phyloP scores from a whole-genome alignment of 1,140 invertebrate species.

The Polyergus mexicanus region DNA sequence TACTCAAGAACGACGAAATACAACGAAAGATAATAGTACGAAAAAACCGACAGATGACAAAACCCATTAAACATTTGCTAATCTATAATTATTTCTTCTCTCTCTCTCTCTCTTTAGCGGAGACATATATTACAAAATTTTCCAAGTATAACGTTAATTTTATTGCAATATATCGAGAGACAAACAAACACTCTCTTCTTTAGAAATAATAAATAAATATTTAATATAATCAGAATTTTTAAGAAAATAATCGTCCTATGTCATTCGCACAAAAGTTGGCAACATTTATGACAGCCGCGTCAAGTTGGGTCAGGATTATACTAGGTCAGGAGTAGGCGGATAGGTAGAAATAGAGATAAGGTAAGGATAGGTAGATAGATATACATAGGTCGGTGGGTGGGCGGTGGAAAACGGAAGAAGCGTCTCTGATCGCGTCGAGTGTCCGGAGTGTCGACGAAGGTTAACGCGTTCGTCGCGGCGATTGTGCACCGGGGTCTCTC shows the following conservation, averaged over 20 bases:
- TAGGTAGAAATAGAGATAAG: constrained; percentile 66
- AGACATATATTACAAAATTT: no score
- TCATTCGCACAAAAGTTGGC: background rate
- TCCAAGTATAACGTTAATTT: no score
- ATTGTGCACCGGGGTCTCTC: background rate
- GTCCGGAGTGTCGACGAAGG: constrained; percentile 44
- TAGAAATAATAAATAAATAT: no score
- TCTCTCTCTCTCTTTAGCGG: no score
- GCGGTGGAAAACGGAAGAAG: constrained; percentile 65
- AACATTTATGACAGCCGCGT: constrained; percentile 1
- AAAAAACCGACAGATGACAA: background rate
- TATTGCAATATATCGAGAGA: no score
- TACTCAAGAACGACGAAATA: background rate
- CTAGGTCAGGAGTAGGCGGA: constrained; percentile 17
- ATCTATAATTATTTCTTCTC: no score
- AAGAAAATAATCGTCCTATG: no score
- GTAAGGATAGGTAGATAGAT: constrained; percentile 62
- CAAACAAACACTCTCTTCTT: no score
- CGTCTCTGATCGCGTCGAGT: constrained; percentile 28
- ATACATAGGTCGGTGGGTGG: constrained; percentile 53
- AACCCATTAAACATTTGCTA: background rate
- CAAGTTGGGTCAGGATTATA: background rate
- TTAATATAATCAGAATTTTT: no score
- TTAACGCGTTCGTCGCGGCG: constrained; percentile 38
- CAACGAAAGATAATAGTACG: background rate